These are phyloP conservation scores for Otolemur crassicaudatus DNA, from an alignment of 2,797 vertebrate genomes.

Conservation along the genomic window DNA sequence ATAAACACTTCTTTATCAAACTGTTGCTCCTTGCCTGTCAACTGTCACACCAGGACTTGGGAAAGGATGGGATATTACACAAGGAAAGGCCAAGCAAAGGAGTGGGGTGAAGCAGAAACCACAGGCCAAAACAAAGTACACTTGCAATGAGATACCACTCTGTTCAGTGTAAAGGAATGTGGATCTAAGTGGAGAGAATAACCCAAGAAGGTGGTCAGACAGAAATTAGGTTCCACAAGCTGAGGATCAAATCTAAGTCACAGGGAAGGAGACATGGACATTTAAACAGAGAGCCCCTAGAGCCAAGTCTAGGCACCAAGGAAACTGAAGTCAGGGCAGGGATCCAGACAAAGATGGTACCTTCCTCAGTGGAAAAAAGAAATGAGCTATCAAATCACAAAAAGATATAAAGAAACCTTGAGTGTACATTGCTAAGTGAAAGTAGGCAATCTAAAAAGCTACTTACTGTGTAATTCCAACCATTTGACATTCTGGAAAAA, in stretches of 20 bases:
- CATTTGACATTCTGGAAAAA: background rate
- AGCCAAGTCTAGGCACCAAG: background rate
- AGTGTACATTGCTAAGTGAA: background rate
- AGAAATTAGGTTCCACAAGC: background rate
- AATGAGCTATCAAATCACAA: background rate
- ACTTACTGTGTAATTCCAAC: background rate
- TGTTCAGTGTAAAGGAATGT: background rate
- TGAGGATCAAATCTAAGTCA: background rate
- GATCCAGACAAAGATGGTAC: background rate
- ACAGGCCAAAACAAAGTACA: background rate
- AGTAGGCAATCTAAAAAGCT: background rate
- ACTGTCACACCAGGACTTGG: background rate
- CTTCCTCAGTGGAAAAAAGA: background rate
- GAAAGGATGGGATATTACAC: background rate
- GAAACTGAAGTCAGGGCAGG: background rate
- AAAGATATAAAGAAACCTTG: background rate
- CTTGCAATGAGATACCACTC: background rate
- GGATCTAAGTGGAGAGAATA: background rate
- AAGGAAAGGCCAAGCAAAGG: background rate
- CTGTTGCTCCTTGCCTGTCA: background rate
- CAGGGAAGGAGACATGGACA: background rate
- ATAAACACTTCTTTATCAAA: background rate
- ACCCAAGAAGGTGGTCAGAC: background rate
- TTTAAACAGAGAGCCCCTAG: background rate
- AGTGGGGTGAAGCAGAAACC: background rate